Evolutionary conservation across 2,797 vertebrate genomes (phyloP), one percentile per base, ranked within the genome.

Genomic region (Myotis daubentonii): DNA sequence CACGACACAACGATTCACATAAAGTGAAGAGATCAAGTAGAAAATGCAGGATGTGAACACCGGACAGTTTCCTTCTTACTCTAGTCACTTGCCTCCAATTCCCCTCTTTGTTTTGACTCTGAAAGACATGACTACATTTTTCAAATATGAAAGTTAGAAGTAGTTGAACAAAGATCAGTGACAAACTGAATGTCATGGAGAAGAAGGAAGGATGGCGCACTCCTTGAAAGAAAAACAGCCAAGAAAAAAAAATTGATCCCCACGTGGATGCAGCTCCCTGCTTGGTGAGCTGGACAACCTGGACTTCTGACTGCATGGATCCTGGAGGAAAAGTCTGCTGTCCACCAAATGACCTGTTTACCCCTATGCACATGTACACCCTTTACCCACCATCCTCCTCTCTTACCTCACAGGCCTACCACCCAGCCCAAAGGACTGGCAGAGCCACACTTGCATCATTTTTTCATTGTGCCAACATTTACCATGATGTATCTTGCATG

Each of bases 201-300:
- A n/a, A 30, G 36, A 17, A 36, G 19, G 19, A 25, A 33, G 36
- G 70, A 7, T 13, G 60, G 3, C 9, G 3, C 3, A 1, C 4
- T 87, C 28, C 6, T 10, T 41, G 53, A 6, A 36, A n/a, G 57
- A 44, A 36, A 44, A 33, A 6, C 4, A 2, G 9, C 23, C 2
- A n/a, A 25, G 3, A 30, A 57, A 57, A 38, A n/a, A n/a, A n/a
- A 23, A 2, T n/a, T 1, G 2, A 25, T 19, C 23, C 57, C 17
- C 20, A 15, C 3, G 0, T 47, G 28, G 30, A 60, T 0, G 0
- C 7, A 22, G 25, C 16, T 22, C 23, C 38, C 6, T 9, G 16
- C 20, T 22, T n/a, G 17, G 36, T 62, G 17, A 47, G 19, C 23
- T 6, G 8, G 30, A 28, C 5, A 17, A n/a, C 23, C 3, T 25